These are phyloP conservation scores for Drosophila suzukii DNA, from an alignment of 1,140 invertebrate species.

Conservation along the genomic window DNA sequence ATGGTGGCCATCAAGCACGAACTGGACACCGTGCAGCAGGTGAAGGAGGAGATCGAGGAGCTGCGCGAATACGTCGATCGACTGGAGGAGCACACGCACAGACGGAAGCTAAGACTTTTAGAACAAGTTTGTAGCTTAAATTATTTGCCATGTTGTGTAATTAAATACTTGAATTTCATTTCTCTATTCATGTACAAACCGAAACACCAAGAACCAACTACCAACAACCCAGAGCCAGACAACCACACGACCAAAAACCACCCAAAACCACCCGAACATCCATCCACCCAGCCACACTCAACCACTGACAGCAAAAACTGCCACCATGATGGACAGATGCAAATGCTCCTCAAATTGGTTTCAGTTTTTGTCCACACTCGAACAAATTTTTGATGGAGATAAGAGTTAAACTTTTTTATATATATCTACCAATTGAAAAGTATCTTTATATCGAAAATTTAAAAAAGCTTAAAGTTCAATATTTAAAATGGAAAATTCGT, in stretches of 20 bases:
- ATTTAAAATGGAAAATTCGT: not conserved
- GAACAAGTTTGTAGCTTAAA: slow-evolving; percentile 91
- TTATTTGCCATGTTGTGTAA: slow-evolving; percentile 85
- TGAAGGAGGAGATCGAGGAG: slow-evolving; percentile 97
- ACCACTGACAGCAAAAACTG: slow-evolving; percentile 37
- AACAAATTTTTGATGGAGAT: not conserved
- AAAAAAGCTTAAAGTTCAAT: too few species aligned
- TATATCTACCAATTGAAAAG: too few species aligned
- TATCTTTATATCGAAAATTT: too few species aligned
- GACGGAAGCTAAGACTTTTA: slow-evolving; percentile 92
- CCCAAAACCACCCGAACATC: slow-evolving; percentile 30
- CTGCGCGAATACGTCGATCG: slow-evolving; percentile 95
- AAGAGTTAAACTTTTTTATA: too few species aligned
- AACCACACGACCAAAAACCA: slow-evolving; percentile 42
- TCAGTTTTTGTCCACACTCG: slow-evolving; percentile 31
- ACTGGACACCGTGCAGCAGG: slow-evolving; percentile 95
- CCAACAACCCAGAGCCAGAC: slow-evolving; percentile 43
- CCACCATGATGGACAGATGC: slow-evolving; percentile 29
- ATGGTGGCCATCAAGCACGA: slow-evolving; percentile 97
- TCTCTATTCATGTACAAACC: slow-evolving; percentile 84
- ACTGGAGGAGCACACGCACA: slow-evolving; percentile 94
- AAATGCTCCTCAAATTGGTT: slow-evolving; percentile 25
- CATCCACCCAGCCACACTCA: slow-evolving; percentile 34
- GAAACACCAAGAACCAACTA: slow-evolving; percentile 66
- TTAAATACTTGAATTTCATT: slow-evolving; percentile 84